Percentiles rank a stretch among this genome's conserved stretches.
Conservation (phyloP, 1,140 invertebrate genomes). For the Drosophila tristis region DNA sequence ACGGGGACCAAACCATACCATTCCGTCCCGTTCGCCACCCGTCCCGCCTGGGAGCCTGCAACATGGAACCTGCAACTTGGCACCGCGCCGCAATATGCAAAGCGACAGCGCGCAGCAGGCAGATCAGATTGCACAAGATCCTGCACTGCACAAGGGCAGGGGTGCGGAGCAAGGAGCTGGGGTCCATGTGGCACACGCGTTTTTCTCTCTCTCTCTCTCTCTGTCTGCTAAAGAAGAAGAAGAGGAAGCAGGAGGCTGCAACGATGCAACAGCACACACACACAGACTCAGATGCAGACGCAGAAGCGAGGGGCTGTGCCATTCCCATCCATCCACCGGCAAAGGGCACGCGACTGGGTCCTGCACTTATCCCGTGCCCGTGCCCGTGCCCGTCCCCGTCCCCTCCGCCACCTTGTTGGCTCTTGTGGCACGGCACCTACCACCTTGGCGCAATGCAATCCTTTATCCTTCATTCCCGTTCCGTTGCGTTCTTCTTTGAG, state of each 20-base stretch:
- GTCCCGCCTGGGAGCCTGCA: too few species aligned
- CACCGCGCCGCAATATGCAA: background rate
- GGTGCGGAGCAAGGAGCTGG: too few species aligned
- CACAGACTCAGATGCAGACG: background rate
- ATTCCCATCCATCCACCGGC: background rate
- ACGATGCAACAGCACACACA: slow-evolving; percentile 4
- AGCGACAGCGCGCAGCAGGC: background rate
- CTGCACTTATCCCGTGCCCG: background rate
- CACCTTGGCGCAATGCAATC: slow-evolving; percentile 51
- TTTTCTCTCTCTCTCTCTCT: too few species aligned
- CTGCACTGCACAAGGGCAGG: background rate
- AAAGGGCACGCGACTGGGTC: slow-evolving; percentile 23
- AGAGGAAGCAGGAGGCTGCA: slow-evolving; percentile 9
- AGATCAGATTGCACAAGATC: slow-evolving; percentile 44
- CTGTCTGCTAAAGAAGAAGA: background rate
- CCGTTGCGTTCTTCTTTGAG: background rate
- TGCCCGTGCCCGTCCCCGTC: background rate
- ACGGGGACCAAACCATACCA: too few species aligned
- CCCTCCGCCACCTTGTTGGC: background rate
- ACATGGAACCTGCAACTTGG: too few species aligned
- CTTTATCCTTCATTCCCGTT: slow-evolving; percentile 27
- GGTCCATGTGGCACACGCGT: too few species aligned
- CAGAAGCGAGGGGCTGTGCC: background rate
- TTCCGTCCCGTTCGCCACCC: too few species aligned
- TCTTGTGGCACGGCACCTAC: slow-evolving; percentile 12